A percentile compares a stretch with the other conserved stretches of the same genome.
Evolutionary conservation across 30 jellyfish, hydroid and myxozoan genomes (phyloP).

Genomic region (Cassiopea xamachana): DNA sequence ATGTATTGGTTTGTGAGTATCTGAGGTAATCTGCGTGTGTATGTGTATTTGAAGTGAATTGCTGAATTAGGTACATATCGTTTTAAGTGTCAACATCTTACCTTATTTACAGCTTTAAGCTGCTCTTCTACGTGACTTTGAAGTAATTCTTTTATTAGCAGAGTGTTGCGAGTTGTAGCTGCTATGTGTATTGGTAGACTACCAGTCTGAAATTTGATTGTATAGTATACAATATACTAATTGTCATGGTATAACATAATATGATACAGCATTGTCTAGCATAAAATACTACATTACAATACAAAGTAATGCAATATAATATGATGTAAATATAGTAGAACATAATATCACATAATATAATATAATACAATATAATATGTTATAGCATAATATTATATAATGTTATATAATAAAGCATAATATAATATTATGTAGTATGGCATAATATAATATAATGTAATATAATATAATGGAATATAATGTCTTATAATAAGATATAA

Average conservation of each 20-base stretch:
- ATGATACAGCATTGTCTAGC: background rate
- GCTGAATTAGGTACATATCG: no score
- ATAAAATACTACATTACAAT: background rate
- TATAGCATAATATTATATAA: no score
- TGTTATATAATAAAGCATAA: no score
- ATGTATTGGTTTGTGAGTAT: no score
- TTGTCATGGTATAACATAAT: background rate
- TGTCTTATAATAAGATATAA: background rate
- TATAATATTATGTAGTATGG: no score
- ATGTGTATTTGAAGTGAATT: no score
- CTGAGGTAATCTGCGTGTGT: no score
- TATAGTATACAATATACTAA: background rate
- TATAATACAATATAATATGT: no score
- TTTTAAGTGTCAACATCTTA: background rate
- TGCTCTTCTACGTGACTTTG: slow-evolving; percentile 85
- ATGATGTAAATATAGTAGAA: background rate
- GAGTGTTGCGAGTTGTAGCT: slow-evolving; percentile 68
- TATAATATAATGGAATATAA: background rate
- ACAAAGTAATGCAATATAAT: background rate
- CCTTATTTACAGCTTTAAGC: slow-evolving; percentile 80
- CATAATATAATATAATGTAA: no score
- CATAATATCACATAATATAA: no score
- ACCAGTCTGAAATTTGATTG: slow-evolving; percentile 70
- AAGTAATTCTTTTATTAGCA: slow-evolving; percentile 73
- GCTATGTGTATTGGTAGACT: slow-evolving; percentile 88